phyloP scores from a whole-genome alignment of 2,113 vertebrate genomes.

The Nesospiza acunhae region DNA sequence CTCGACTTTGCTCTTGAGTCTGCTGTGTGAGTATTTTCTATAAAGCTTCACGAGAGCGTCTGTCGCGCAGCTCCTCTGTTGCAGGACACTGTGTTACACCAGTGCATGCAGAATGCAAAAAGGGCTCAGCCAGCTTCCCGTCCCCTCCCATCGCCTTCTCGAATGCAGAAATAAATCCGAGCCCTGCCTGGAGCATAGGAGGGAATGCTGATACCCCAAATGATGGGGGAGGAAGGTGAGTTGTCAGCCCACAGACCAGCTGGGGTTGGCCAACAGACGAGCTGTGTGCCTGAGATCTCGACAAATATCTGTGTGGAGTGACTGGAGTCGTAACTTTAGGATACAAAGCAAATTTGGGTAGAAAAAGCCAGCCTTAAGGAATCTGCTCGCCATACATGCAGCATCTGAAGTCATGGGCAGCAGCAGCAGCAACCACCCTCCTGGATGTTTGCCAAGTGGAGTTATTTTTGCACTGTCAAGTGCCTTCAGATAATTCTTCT shows the following conservation, averaged over 20 bases:
- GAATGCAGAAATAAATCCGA: background rate
- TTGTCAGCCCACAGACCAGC: background rate
- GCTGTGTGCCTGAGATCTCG: background rate
- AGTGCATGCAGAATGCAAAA: background rate
- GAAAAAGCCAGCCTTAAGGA: background rate
- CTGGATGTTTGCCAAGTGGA: background rate
- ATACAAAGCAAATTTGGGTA: background rate
- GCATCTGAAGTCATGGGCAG: background rate
- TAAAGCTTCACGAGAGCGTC: background rate
- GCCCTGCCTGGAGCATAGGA: background rate
- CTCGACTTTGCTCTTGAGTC: background rate
- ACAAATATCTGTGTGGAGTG: background rate
- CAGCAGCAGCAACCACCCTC: background rate
- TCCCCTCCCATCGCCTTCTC: background rate
- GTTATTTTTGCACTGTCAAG: conserved; percentile 33
- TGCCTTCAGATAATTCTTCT: conserved; percentile 24
- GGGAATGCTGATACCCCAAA: background rate
- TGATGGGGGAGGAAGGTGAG: background rate
- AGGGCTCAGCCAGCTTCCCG: background rate
- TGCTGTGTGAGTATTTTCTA: background rate
- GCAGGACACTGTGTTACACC: background rate
- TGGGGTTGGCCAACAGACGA: background rate
- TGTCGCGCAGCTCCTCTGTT: background rate
- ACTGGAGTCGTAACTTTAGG: background rate
- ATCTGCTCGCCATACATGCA: background rate